Base-by-base conservation (phyloP, 2,888 invertebrate species). In the Yponomeuta evonymella region DNA sequence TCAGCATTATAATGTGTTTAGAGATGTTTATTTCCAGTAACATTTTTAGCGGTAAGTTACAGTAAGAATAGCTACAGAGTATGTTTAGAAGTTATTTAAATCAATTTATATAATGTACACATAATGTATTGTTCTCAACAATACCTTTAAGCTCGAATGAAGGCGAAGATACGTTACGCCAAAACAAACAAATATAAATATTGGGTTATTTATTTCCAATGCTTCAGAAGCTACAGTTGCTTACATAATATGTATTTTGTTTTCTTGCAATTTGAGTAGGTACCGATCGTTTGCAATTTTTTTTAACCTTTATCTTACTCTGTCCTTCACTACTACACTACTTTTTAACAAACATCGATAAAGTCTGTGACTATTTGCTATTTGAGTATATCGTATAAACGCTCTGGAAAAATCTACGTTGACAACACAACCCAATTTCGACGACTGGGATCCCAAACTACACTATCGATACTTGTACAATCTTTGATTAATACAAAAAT, bases 141-240 rank as follows among this genome's bases (percentile, higher is more conserved):
- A 69, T 51, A 48, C 29, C n/a, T 76, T 72, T 82, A 86, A 86
- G 85, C 86, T 86, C 85, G 80, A 81, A 79, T 80, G 77, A 83
- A 83, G 85, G 36, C 36, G 82, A 77, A 77, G 76, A 75, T 15
- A 58, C 51, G 51, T 58, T 15, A 58, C 70, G 73, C 73, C 73
- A 74, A 76, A 73, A 69, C 71, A 71, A 71, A 72, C 64, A 3
- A 6, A 29, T 29, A 23, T 23, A 6, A 1, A n/a, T 15, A 51
- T 23, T 23, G 23, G 23, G 23, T 23, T 23, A 23, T 23, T 23
- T 23, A 58, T 58, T 58, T 58, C 51, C 51, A 29, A 64, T 64
- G 23, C 64, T 64, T 23, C 64, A 64, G 5, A 23, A 64, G 6
- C 8, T 2, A 58, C 29, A 64, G 29, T 23, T 23, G 29, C 1